Evolutionary conservation across 2,113 vertebrate genomes (phyloP), one percentile per base, ranked within the genome.

Genomic region (Malaclemys terrapin): DNA sequence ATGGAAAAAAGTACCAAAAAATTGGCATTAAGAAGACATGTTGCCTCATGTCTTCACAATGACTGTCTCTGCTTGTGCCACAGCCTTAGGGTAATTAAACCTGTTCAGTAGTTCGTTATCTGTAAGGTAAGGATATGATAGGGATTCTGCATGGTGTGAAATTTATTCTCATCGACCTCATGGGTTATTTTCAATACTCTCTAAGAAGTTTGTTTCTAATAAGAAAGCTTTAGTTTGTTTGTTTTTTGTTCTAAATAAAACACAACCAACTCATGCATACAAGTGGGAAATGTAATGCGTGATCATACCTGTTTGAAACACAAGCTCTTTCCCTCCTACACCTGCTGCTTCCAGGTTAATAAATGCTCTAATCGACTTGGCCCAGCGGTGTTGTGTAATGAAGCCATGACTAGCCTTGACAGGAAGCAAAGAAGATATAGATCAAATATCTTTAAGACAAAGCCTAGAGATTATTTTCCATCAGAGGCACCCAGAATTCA

Each of bases 331-430:
- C 96, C 99, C 99, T 84, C 99, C 99, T n/a, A 99, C 99, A 89
- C 99, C 99, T 59, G 99, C 99, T 94, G 99, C 99, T 97, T 99
- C 99, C 98, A 99, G 97, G 98, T 99, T 99, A 96, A 99, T 98
- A 96, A 99, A 99, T 85, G 99, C 99, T 93, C 98, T 98, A 95
- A 99, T 97, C 91, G 98, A 98, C 96, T 99, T 98, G 93, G 99
- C 99, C 99, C 99, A 99, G 13, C 98, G 98, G 95, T 99, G 99
- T 97, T 99, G 99, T 35, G 99, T 99, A 98, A 99, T 99, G 97
- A 99, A 99, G 78, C 99, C 99, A 16, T 99, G 99, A 97, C 99
- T 99, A 80, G 99, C 99, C 99, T 99, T 95, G 95, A 95, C 42
- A 50, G 87, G 91, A 97, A 97, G 93, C 57, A 95, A 54, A 95